Evolutionary conservation across 2,797 vertebrate species (phyloP).

Genomic region (Acanthurus leucopareius): DNA sequence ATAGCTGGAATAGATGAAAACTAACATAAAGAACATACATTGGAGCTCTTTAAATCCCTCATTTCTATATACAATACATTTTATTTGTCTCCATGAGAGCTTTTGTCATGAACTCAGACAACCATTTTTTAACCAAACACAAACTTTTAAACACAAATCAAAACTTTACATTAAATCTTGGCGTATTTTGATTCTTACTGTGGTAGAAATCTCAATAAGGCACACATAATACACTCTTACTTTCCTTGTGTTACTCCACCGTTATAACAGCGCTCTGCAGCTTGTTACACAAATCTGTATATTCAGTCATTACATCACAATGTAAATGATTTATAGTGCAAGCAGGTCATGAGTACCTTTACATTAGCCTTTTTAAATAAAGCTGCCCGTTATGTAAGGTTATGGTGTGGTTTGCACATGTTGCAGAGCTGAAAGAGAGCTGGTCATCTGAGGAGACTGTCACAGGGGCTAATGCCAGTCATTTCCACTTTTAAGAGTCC

Average conservation of each 20-base stretch:
- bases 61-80: background rate
- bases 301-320: constrained; percentile 51
- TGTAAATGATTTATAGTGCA: constrained; percentile 58
- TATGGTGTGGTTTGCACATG: constrained; percentile 46
- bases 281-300: constrained; percentile 34
- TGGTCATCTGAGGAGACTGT: constrained; percentile 31
- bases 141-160: constrained; percentile 28
- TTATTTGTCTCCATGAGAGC: background rate
- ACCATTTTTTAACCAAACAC: constrained; percentile 25
- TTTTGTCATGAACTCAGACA: constrained; percentile 26
- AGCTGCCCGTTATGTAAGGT: constrained; percentile 60
- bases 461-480: constrained; percentile 12
- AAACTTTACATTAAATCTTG: constrained; percentile 53
- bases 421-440: constrained; percentile 55
- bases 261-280: constrained; percentile 28
- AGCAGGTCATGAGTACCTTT: constrained; percentile 52
- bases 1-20: constrained; percentile 15
- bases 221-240: constrained; percentile 63
- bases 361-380: constrained; percentile 57
- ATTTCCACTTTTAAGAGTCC: constrained; percentile 21
- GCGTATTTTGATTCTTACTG: constrained; percentile 47
- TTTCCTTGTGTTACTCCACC: constrained; percentile 5
- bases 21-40: background rate
- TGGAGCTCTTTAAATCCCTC: background rate
- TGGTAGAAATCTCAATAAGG: constrained; percentile 78